phyloP scores from a whole-genome alignment of 2,888 invertebrate genomes.

The Sepioteuthis lessoniana region DNA sequence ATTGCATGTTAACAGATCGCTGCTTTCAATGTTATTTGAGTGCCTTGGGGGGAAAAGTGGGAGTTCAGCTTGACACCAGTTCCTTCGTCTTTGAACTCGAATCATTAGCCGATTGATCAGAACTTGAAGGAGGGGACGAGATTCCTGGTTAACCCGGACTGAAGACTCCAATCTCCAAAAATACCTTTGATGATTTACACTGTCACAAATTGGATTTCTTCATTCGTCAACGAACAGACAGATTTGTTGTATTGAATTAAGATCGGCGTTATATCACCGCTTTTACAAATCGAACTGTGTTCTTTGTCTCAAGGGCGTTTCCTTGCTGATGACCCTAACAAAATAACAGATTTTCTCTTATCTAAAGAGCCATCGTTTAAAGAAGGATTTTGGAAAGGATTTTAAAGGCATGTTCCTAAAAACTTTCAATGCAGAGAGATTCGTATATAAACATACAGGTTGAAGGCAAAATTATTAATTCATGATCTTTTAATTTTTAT shows the following conservation, averaged over 20 bases:
- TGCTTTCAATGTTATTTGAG: background rate
- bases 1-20: background rate
- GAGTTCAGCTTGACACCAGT: background rate
- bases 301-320: background rate
- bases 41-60: background rate
- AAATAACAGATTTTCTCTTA: background rate
- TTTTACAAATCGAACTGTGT: background rate
- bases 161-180: background rate
- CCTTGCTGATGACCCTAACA: background rate
- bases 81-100: background rate
- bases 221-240: background rate
- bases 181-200: background rate
- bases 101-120: slow-evolving; percentile 4
- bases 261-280: background rate
- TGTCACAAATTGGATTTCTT: background rate
- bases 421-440: background rate
- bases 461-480: no score
- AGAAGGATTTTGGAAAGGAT: background rate
- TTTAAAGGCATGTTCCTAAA: background rate
- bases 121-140: background rate
- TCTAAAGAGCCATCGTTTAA: background rate
- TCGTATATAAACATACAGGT: background rate
- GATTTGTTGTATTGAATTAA: background rate
- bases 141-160: background rate
- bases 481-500: no score